Evolutionary conservation across 2,113 vertebrate genomes (phyloP).

Genomic region (Neomonachus schauinslandi): DNA sequence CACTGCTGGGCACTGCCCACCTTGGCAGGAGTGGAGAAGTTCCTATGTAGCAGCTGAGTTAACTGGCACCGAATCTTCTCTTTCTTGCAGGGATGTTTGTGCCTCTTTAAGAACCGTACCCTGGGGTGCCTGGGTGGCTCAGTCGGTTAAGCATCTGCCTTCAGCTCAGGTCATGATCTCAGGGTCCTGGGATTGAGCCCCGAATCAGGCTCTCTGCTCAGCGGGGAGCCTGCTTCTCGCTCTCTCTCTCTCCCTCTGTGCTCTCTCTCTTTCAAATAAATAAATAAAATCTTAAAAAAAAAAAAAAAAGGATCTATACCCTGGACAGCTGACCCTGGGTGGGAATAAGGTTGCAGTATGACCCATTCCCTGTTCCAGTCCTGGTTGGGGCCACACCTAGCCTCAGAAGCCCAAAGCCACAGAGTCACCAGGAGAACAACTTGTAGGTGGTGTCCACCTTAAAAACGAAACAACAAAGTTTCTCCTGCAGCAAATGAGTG

Average conservation of each 20-base stretch:
- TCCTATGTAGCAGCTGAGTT: accelerated
- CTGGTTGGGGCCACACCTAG: too few species aligned
- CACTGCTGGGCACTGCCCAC: not conserved
- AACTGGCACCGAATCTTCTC: too few species aligned
- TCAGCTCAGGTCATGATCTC: not conserved
- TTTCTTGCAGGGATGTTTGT: too few species aligned
- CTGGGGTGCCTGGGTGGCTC: not conserved
- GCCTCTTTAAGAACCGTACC: not conserved
- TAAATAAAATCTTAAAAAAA: too few species aligned
- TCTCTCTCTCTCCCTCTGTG: too few species aligned
- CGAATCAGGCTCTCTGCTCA: too few species aligned
- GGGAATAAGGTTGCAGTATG: not conserved
- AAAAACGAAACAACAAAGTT: not conserved
- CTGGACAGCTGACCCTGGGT: not conserved
- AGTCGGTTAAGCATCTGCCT: not conserved
- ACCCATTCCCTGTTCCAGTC: not conserved
- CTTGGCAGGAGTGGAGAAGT: not conserved
- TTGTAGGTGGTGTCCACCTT: not conserved
- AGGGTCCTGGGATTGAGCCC: too few species aligned
- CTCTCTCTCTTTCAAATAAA: too few species aligned
- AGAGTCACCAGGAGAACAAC: not conserved
- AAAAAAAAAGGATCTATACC: not conserved
- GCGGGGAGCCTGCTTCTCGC: too few species aligned
- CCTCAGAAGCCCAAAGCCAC: not conserved
- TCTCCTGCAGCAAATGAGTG: not conserved